phyloP scores from a whole-genome alignment of 2,797 vertebrate species.

The Florisuga fusca region DNA sequence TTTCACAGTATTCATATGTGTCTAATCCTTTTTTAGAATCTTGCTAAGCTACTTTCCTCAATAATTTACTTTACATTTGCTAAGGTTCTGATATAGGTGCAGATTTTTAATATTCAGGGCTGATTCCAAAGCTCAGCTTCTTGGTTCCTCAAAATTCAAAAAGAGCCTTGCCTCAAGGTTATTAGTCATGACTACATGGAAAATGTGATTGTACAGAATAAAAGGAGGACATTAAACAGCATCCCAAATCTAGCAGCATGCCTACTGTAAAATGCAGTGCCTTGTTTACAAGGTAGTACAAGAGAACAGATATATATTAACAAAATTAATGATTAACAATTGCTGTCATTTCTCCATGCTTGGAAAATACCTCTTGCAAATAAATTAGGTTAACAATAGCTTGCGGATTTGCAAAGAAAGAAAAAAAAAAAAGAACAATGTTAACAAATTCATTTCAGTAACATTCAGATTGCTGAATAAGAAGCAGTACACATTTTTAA shows the following conservation, averaged over 20 bases:
- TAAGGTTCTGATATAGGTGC: slow-evolving; percentile 31
- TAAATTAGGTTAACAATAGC: slow-evolving; percentile 23
- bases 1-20: slow-evolving; percentile 19
- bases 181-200: slow-evolving; percentile 56
- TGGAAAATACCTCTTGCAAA: slow-evolving; percentile 53
- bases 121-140: slow-evolving; percentile 12
- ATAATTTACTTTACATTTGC: slow-evolving; percentile 52
- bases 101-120: slow-evolving; percentile 24
- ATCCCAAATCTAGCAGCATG: slow-evolving; percentile 22
- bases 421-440: not conserved
- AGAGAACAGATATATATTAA: slow-evolving; percentile 59
- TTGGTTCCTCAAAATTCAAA: slow-evolving; percentile 48
- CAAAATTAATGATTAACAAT: slow-evolving; percentile 61
- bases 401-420: not conserved
- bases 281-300: slow-evolving; percentile 65
- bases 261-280: slow-evolving; percentile 27
- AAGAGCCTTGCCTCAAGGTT: slow-evolving; percentile 31
- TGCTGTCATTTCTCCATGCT: slow-evolving; percentile 42
- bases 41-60: slow-evolving; percentile 33
- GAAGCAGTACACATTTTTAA: slow-evolving; percentile 6
- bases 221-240: slow-evolving; percentile 50
- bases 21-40: slow-evolving; percentile 38
- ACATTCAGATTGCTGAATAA: not conserved
- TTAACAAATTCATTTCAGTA: not conserved
- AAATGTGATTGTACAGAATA: slow-evolving; percentile 42